Percentiles rank a stretch among this genome's conserved stretches.
Conservation (phyloP, 2,797 vertebrate genomes). For the Chaunax sp. region DNA sequence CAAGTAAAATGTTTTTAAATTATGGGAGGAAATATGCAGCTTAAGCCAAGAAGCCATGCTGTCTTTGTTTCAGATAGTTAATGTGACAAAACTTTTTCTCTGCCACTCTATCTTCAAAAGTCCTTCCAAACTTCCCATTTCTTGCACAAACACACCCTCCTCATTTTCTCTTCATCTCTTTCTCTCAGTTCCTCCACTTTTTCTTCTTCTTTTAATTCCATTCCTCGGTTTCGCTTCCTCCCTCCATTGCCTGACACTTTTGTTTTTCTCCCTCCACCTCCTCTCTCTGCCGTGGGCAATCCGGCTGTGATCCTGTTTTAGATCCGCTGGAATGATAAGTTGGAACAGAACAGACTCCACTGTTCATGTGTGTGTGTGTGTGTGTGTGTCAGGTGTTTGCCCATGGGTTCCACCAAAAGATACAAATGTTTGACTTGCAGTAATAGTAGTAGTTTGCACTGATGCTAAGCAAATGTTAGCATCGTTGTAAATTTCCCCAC, state of each 20-base stretch:
- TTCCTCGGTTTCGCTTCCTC: slow-evolving; percentile 49
- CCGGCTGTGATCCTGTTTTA: slow-evolving; percentile 49
- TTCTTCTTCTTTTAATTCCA: slow-evolving; percentile 32
- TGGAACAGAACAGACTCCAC: slow-evolving; percentile 39
- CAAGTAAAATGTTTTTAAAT: too few relatives aligned
- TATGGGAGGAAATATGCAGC: not conserved
- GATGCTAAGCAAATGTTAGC: too few relatives aligned
- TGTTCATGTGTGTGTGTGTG: slow-evolving; percentile 8
- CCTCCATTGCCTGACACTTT: not conserved
- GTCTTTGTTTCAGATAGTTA: slow-evolving; percentile 4
- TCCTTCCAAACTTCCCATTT: slow-evolving; percentile 39
- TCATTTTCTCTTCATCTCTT: slow-evolving; percentile 42
- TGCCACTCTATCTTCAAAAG: not conserved
- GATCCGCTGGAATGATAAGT: slow-evolving; percentile 37
- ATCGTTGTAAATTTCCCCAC: too few relatives aligned
- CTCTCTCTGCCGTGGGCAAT: slow-evolving; percentile 39
- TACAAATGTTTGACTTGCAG: slow-evolving; percentile 29
- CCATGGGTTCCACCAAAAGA: slow-evolving; percentile 28
- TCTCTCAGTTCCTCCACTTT: slow-evolving; percentile 35
- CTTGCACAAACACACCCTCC: slow-evolving; percentile 20
- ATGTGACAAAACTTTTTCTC: not conserved
- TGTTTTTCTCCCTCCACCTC: slow-evolving; percentile 38
- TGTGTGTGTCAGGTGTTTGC: slow-evolving; percentile 47
- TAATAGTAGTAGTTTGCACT: too few relatives aligned
- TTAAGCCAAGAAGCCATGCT: not conserved